phyloP scores from a whole-genome alignment of 2,888 invertebrate species.

The Heteromurus nitidus region DNA sequence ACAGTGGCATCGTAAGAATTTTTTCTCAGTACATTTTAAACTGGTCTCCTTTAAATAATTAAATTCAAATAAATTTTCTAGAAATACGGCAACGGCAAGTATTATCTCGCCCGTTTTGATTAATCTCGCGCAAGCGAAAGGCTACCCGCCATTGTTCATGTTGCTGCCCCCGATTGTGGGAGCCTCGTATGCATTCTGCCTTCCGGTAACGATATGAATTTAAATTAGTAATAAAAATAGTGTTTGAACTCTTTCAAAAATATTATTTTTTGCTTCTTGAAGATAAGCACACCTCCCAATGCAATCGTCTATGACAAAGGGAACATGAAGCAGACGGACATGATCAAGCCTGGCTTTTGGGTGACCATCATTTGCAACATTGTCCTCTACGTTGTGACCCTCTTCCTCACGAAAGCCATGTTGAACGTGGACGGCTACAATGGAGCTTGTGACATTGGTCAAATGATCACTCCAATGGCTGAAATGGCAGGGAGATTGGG shows the following conservation, averaged over 20 bases:
- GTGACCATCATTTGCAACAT: slow-evolving; percentile 50
- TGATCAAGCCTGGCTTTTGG: slow-evolving; percentile 59
- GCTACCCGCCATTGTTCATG: slow-evolving; percentile 62
- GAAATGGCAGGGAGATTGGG: neutral
- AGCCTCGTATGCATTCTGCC: slow-evolving; percentile 59
- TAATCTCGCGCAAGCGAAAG: slow-evolving; percentile 44
- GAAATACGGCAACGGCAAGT: slow-evolving; percentile 63
- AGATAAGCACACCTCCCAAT: slow-evolving; percentile 62
- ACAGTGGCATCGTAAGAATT: slow-evolving; percentile 84
- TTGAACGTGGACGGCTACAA: slow-evolving; percentile 45
- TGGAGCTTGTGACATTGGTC: slow-evolving; percentile 13
- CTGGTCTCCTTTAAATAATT: slow-evolving; percentile 75
- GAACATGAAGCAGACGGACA: slow-evolving; percentile 66
- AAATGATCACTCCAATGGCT: neutral
- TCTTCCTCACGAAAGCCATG: slow-evolving; percentile 11
- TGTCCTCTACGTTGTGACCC: slow-evolving; percentile 33
- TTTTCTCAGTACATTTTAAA: neutral
- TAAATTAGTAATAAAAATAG: neutral
- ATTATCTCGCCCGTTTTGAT: slow-evolving; percentile 65
- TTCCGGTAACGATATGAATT: slow-evolving; percentile 32
- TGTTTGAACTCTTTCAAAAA: neutral
- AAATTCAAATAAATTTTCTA: neutral
- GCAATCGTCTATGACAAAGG: slow-evolving; percentile 66
- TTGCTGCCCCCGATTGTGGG: slow-evolving; percentile 56
- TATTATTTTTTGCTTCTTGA: slow-evolving; percentile 3